Evolutionary conservation across 2,888 invertebrate genomes (phyloP).

Genomic region (Crocallis elinguaria): DNA sequence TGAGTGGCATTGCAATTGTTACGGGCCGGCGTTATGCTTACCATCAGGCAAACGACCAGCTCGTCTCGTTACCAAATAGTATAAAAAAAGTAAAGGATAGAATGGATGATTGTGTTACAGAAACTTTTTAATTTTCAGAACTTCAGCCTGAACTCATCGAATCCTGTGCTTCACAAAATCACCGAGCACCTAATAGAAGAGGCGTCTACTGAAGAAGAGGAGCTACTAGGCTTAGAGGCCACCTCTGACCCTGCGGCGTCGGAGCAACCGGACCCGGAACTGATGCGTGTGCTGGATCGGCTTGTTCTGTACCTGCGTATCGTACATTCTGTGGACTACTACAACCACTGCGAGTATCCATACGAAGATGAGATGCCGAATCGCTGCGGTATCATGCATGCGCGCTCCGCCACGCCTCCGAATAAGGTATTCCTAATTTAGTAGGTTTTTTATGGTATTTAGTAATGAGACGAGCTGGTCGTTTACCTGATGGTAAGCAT

Average conservation of each 20-base stretch:
- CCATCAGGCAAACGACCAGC: too few relatives aligned
- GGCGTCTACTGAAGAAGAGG: slow-evolving; percentile 99
- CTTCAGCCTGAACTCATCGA: slow-evolving; percentile 91
- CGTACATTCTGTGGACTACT: slow-evolving; percentile 99
- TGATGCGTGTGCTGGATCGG: slow-evolving; percentile 89
- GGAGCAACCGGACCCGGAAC: slow-evolving; percentile 70
- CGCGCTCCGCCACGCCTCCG: slow-evolving; percentile 94
- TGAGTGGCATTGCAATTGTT: too few relatives aligned
- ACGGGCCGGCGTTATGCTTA: too few relatives aligned
- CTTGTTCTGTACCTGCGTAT: slow-evolving; percentile 97
- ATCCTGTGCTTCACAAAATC: slow-evolving; percentile 98
- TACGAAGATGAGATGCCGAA: slow-evolving; percentile 99
- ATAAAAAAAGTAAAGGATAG: too few relatives aligned
- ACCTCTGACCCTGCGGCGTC: slow-evolving; percentile 54
- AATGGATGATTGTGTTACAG: neutral
- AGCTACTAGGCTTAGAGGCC: slow-evolving; percentile 89
- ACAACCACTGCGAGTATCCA: slow-evolving; percentile 99
- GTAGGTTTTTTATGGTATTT: too few relatives aligned
- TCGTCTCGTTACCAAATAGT: too few relatives aligned
- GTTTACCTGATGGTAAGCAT: too few relatives aligned
- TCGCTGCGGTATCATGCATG: slow-evolving; percentile 99
- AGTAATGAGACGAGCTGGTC: too few relatives aligned
- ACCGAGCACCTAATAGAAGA: slow-evolving; percentile 99
- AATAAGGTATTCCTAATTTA: too few relatives aligned
- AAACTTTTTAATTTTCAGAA: slow-evolving; percentile 48